These are phyloP conservation scores for Gallinago paraguaiae DNA, from an alignment of 2,113 vertebrate genomes.

Conservation along the genomic window DNA sequence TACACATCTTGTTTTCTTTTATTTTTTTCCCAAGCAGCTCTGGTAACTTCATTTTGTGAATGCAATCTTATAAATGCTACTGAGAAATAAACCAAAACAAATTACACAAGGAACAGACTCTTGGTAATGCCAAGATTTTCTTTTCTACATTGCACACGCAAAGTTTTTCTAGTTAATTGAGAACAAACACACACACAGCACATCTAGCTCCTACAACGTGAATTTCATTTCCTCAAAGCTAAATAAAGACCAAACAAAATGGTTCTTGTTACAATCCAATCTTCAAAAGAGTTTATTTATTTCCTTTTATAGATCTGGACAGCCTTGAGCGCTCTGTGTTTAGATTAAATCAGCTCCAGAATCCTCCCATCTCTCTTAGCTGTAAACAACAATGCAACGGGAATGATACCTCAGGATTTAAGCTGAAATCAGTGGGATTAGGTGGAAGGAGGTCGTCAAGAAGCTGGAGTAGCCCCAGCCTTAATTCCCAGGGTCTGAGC, in stretches of 20 bases:
- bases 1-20: neutral
- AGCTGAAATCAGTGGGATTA: neutral
- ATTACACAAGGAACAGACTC: neutral
- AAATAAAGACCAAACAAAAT: slow-evolving; percentile 57
- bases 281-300: slow-evolving; percentile 60
- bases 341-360: slow-evolving; percentile 56
- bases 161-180: slow-evolving; percentile 38
- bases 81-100: slow-evolving; percentile 39
- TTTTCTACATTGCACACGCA: neutral
- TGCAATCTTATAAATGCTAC: neutral
- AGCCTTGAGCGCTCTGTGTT: slow-evolving; percentile 33
- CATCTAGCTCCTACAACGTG: neutral
- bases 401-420: neutral
- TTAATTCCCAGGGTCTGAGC: neutral
- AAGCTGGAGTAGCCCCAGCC: neutral
- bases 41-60: neutral
- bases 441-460: neutral
- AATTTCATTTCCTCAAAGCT: slow-evolving; percentile 59
- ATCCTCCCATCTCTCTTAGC: neutral
- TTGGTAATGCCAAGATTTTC: neutral
- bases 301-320: slow-evolving; percentile 47
- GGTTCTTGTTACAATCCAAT: neutral
- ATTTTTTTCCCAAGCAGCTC: neutral
- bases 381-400: neutral
- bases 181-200: slow-evolving; percentile 3